Conservation (phyloP, 2,888 invertebrate genomes). For the Agelastica alni region DNA sequence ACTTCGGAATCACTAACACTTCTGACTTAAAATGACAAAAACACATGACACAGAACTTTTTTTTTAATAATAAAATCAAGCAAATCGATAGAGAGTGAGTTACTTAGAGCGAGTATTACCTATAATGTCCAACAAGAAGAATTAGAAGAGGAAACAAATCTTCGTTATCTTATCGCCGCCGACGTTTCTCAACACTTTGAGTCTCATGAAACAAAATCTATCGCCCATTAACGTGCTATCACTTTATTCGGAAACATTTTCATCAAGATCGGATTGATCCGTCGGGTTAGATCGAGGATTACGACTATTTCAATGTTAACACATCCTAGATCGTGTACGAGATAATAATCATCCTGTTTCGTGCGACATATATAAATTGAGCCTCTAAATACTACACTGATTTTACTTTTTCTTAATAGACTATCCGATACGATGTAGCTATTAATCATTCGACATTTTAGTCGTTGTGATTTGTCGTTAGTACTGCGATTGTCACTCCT, state of each 20-base stretch:
- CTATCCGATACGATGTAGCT: constrained; percentile 18
- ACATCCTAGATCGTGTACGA: constrained; percentile 39
- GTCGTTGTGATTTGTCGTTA: constrained; percentile 13
- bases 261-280: constrained; percentile 8
- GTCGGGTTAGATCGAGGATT: constrained; percentile 27
- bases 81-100: no score
- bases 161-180: constrained; percentile 7
- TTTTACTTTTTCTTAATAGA: constrained; percentile 35
- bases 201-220: constrained; percentile 27
- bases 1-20: no score
- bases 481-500: not conserved
- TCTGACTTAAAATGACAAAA: no score
- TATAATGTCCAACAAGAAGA: no score
- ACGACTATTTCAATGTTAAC: constrained; percentile 36
- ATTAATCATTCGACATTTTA: constrained; percentile 25
- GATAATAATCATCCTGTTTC: constrained; percentile 38
- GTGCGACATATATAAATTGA: constrained; percentile 39
- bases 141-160: constrained; percentile 18
- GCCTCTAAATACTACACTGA: constrained; percentile 35
- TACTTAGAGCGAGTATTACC: no score
- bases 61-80: no score
- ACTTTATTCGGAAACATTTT: constrained; percentile 18
- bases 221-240: constrained; percentile 21
- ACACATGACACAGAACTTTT: no score
- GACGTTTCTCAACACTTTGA: constrained; percentile 1